Conservation (phyloP, 2,888 invertebrate species). For the Cyrtodaria siliqua region DNA sequence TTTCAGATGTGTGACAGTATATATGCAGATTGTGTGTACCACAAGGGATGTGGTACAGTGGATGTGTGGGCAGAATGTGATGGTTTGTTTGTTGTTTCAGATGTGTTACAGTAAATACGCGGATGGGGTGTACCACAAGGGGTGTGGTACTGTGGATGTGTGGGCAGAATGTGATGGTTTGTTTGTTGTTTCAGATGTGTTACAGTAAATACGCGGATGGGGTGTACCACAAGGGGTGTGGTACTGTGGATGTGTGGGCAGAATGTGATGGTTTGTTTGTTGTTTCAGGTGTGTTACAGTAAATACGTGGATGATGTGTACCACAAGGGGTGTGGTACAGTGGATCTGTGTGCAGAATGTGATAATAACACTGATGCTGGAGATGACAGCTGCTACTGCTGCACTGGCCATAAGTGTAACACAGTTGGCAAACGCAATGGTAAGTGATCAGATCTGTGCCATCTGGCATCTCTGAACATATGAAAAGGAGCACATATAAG, state of each 20-base stretch:
- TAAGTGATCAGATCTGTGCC: background rate
- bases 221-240: constrained; percentile 44
- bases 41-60: constrained; percentile 43
- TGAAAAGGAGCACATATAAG: too few relatives aligned
- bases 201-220: constrained; percentile 35
- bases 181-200: constrained; percentile 48
- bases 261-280: constrained; percentile 19
- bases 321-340: constrained; percentile 44
- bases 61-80: constrained; percentile 41
- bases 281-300: constrained; percentile 46
- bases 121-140: constrained; percentile 38
- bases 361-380: too few relatives aligned
- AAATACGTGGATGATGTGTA: constrained; percentile 27
- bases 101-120: constrained; percentile 43
- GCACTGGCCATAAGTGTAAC: constrained; percentile 53
- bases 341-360: constrained; percentile 43
- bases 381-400: constrained; percentile 49
- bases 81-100: constrained; percentile 12
- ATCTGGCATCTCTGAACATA: too few relatives aligned
- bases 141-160: constrained; percentile 33
- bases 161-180: constrained; percentile 50
- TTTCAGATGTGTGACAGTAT: constrained; percentile 48
- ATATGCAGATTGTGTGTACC: constrained; percentile 23
- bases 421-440: constrained; percentile 1
- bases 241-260: constrained; percentile 22